Evolutionary conservation across 2,888 invertebrate genomes (phyloP).

Genomic region (Campoplex capitator): DNA sequence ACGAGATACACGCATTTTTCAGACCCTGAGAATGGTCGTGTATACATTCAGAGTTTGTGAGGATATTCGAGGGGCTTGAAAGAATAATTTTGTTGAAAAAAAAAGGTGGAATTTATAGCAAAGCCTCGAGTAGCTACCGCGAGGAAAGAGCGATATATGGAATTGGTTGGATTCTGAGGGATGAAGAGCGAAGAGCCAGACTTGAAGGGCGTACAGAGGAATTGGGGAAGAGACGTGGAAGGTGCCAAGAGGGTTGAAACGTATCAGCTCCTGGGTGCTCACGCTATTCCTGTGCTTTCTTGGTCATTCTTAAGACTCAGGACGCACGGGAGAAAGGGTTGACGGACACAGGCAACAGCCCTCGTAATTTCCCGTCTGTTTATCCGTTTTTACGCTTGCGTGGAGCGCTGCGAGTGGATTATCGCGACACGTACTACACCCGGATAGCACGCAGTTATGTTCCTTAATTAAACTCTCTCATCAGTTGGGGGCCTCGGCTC

Average conservation of each 20-base stretch:
- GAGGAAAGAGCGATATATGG: background rate
- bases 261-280: slow-evolving; percentile 53
- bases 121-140: background rate
- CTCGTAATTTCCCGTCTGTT: slow-evolving; percentile 67
- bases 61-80: background rate
- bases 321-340: slow-evolving; percentile 45
- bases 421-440: slow-evolving; percentile 61
- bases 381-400: slow-evolving; percentile 66
- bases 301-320: slow-evolving; percentile 53
- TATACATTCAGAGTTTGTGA: background rate
- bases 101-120: background rate
- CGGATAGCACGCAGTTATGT: slow-evolving; percentile 52
- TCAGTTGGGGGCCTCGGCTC: slow-evolving; percentile 14
- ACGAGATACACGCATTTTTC: background rate
- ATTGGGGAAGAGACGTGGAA: slow-evolving; percentile 20
- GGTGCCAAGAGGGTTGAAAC: slow-evolving; percentile 35
- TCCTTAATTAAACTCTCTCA: slow-evolving; percentile 60
- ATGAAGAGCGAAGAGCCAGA: background rate
- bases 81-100: background rate
- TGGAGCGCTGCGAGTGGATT: slow-evolving; percentile 63
- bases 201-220: background rate
- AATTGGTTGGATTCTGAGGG: background rate
- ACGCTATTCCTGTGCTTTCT: slow-evolving; percentile 45
- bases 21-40: background rate
- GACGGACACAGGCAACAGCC: slow-evolving; percentile 54